Evolutionary conservation across 1,140 invertebrate genomes (phyloP), one percentile per base, ranked within the genome.

Genomic region (Diploscapter pachys): DNA sequence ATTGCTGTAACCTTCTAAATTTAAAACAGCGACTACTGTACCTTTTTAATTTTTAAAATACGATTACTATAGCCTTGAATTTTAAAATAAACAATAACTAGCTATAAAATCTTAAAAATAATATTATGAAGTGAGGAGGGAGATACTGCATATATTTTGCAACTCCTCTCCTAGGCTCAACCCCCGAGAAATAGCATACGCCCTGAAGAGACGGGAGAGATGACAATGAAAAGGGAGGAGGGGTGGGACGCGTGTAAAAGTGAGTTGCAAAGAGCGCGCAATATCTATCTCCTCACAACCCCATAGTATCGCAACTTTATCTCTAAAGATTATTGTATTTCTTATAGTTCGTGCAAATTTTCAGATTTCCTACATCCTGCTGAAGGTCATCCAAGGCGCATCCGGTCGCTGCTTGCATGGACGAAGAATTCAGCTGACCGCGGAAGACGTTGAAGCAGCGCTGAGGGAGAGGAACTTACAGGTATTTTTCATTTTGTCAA

Each of bases 351-450:
- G 57, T 53, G n/a, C 53, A n/a, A 5, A 11, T 6, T 5, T 63
- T 72, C 57, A 72, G 71, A 52, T 72, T 8, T 11, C 71, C 6
- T 51, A 72, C 11, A 9, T 72, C 11, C 61, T 72, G 8, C 6
- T 50, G 13, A n/a, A 52, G 52, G 49, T 68, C 2, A 62, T 72
- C 11, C 6, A 71, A 11, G 57, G 52, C 31, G 54, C 52, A 1
- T 31, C 48, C 11, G 2, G 65, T 59, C 65, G 53, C 51, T 31
- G 61, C 4, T n/a, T 66, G 8, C 71, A 72, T 52, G 71, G 71
- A 49, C 48, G 71, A 51, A 53, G 71, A 49, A 49, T 50, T 5
- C 31, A 67, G 56, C 5, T 71, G 9, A 6, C 8, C 1, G 69
- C 9, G 11, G 69, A 64, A 5, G 71, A 72, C 3, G 54, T 72